Conservation (phyloP, 2,797 vertebrate species). For the Eulemur albifrons region DNA sequence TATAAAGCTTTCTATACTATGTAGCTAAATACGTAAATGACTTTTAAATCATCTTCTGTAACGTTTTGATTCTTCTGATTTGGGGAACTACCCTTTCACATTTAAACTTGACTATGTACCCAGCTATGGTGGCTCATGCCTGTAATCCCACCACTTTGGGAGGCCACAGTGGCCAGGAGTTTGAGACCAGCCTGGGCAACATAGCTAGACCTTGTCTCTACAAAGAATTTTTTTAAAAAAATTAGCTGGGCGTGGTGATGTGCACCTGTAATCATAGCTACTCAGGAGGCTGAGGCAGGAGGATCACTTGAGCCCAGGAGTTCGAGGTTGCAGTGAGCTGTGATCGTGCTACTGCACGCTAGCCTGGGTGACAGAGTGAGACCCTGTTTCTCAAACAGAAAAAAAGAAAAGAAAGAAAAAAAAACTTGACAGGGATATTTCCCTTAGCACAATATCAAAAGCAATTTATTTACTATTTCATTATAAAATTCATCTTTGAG, state of each 20-base stretch:
- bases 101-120: not conserved
- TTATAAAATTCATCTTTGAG: not conserved
- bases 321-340: not conserved
- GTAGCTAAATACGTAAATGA: not conserved
- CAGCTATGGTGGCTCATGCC: not conserved
- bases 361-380: not conserved
- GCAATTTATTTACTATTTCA: constrained; percentile 3
- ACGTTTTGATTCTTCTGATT: not conserved
- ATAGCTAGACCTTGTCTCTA: not conserved
- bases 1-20: not conserved
- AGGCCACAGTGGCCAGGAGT: not conserved
- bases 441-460: not conserved
- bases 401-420: not conserved
- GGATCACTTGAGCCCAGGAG: not conserved
- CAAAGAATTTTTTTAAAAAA: not conserved
- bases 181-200: not conserved
- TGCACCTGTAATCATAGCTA: not conserved
- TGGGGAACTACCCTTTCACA: not conserved
- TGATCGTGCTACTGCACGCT: not conserved
- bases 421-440: not conserved
- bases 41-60: not conserved
- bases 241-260: not conserved
- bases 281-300: not conserved
- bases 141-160: not conserved
- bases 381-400: not conserved